phyloP scores from a whole-genome alignment of 2,797 vertebrate genomes.

The Ibycter americanus region DNA sequence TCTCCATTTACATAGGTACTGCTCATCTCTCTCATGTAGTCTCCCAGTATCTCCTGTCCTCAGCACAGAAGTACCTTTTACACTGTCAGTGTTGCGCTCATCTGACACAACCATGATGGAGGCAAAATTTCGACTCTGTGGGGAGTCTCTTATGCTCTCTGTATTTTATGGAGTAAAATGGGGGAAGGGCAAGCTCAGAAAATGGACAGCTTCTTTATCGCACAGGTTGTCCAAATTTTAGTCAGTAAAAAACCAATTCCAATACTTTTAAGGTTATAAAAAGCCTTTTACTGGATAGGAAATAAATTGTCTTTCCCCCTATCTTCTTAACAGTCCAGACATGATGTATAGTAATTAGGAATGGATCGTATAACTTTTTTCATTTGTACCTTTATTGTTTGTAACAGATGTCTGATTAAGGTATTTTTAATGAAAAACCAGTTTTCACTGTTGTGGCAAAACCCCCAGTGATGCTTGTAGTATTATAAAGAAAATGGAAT shows the following conservation, averaged over 20 bases:
- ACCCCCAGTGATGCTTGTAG: background rate
- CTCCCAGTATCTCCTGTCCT: background rate
- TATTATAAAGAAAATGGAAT: background rate
- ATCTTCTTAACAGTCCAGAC: background rate
- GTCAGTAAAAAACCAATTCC: background rate
- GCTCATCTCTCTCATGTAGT: background rate
- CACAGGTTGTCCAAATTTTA: background rate
- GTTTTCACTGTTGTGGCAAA: background rate
- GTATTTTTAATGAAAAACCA: background rate
- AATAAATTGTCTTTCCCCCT: background rate
- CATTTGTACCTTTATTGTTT: background rate
- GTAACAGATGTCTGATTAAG: background rate
- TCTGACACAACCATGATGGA: fast-evolving
- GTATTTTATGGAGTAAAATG: background rate
- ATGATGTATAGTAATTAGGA: background rate
- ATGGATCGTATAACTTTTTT: background rate
- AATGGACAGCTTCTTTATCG: background rate
- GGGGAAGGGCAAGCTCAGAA: background rate
- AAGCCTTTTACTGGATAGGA: background rate
- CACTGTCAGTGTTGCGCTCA: background rate
- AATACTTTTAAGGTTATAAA: background rate
- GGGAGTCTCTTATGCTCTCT: background rate
- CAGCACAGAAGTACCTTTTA: background rate
- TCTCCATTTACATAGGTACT: background rate
- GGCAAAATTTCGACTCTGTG: background rate